A percentile compares a stretch with the other conserved stretches of the same genome.
Evolutionary conservation across 2,113 vertebrate genomes (phyloP).

Genomic region (Geothlypis trichas): DNA sequence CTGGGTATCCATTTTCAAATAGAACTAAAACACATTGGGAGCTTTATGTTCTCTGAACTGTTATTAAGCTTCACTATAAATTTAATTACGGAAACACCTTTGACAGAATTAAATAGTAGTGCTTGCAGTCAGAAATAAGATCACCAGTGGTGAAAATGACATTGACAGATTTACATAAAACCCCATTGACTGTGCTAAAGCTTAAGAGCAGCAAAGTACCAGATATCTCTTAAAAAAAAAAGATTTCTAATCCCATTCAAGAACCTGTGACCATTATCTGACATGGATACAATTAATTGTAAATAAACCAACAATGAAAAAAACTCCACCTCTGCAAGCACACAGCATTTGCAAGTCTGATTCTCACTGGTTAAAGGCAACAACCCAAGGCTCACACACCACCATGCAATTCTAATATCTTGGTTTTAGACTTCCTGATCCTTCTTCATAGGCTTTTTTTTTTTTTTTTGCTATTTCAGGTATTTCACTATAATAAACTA

Average conservation of each 20-base stretch:
- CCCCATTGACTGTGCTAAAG: background rate
- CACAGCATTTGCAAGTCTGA: background rate
- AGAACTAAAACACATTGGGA: background rate
- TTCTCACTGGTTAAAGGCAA: background rate
- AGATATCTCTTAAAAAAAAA: background rate
- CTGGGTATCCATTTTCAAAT: conserved; percentile 39
- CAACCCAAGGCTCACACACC: background rate
- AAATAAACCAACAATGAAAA: background rate
- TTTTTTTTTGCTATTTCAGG: conserved; percentile 33
- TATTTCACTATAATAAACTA: conserved; percentile 57
- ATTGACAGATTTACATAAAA: background rate
- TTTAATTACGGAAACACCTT: conserved; percentile 1
- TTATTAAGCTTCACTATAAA: background rate
- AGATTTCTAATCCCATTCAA: background rate
- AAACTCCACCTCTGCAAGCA: background rate
- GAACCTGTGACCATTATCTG: background rate
- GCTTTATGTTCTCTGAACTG: conserved; percentile 11
- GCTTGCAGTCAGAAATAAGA: conserved; percentile 1
- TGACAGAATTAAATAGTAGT: background rate
- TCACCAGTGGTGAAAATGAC: background rate
- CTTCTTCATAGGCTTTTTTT: background rate
- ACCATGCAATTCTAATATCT: background rate
- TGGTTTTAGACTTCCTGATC: background rate
- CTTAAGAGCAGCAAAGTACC: background rate
- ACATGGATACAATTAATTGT: background rate